A percentile compares a stretch with the other conserved stretches of the same genome.
These are phyloP conservation scores for Macrophya alboannulata DNA, from an alignment of 2,888 invertebrate genomes.

Conservation along the genomic window DNA sequence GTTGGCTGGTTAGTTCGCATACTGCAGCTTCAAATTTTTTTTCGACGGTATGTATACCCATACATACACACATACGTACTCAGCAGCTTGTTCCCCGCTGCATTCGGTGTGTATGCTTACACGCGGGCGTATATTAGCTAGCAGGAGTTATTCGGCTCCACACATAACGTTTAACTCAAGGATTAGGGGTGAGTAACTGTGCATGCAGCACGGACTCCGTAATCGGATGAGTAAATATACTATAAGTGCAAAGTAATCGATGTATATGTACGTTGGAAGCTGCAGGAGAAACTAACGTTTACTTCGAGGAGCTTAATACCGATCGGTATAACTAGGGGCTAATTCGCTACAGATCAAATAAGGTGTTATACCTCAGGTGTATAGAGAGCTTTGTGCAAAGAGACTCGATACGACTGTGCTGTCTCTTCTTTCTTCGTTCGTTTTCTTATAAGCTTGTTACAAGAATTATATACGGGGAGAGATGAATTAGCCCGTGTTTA, in stretches of 20 bases:
- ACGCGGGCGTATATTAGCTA: not conserved
- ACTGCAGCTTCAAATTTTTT: constrained; percentile 61
- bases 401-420: not conserved
- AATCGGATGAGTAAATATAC: constrained; percentile 30
- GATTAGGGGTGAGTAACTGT: constrained; percentile 28
- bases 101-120: not conserved
- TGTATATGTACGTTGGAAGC: constrained; percentile 3
- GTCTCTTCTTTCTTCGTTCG: not conserved
- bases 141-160: not conserved
- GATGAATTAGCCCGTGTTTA: constrained; percentile 6
- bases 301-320: constrained; percentile 3
- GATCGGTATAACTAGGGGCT: not conserved
- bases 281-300: not conserved
- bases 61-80: not conserved
- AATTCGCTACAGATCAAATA: not conserved
- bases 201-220: not conserved
- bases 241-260: constrained; percentile 45
- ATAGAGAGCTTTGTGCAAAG: not conserved
- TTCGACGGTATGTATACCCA: no score
- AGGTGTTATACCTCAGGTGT: no score
- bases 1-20: constrained; percentile 60
- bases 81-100: not conserved
- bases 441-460: not conserved
- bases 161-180: not conserved
- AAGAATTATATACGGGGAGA: not conserved